phyloP scores from a whole-genome alignment of 2,888 invertebrate species.

The Plusia festucae region DNA sequence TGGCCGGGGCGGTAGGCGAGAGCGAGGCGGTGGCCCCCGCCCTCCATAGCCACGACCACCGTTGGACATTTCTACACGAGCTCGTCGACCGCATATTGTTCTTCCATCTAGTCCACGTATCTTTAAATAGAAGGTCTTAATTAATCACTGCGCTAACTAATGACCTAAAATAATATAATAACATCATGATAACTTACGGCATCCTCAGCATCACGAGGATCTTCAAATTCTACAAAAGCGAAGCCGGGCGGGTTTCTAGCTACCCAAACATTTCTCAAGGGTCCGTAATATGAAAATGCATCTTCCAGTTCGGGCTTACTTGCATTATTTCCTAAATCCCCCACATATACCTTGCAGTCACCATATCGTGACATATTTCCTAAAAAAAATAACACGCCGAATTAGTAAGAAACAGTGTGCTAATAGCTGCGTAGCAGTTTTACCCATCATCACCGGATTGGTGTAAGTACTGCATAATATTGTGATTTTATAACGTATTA shows the following conservation, averaged over 20 bases:
- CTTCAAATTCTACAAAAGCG: slow-evolving; percentile 98
- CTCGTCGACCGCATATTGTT: slow-evolving; percentile 96
- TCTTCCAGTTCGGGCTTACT: slow-evolving; percentile 98
- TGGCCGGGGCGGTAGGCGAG: slow-evolving; percentile 93
- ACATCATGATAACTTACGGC: slow-evolving; percentile 90
- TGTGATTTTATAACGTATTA: background rate
- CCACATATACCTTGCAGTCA: slow-evolving; percentile 98
- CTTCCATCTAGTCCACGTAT: slow-evolving; percentile 92
- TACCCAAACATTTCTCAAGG: slow-evolving; percentile 98
- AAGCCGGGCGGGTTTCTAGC: slow-evolving; percentile 98
- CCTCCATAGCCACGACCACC: slow-evolving; percentile 91
- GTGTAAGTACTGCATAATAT: slow-evolving; percentile 25
- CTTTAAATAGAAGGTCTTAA: slow-evolving; percentile 59
- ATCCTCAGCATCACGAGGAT: slow-evolving; percentile 97
- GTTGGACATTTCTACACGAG: slow-evolving; percentile 97
- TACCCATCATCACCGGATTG: slow-evolving; percentile 12
- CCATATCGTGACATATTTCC: slow-evolving; percentile 93
- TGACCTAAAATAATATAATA: background rate
- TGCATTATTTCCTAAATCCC: slow-evolving; percentile 97
- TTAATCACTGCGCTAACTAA: background rate
- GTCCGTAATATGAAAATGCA: slow-evolving; percentile 97
- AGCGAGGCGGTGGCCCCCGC: slow-evolving; percentile 90
- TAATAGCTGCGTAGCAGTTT: slow-evolving; percentile 10
- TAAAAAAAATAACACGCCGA: slow-evolving; percentile 35
- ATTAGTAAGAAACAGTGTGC: background rate